Evolutionary conservation across 2,113 vertebrate species (phyloP).

Genomic region (Malurus elegans): DNA sequence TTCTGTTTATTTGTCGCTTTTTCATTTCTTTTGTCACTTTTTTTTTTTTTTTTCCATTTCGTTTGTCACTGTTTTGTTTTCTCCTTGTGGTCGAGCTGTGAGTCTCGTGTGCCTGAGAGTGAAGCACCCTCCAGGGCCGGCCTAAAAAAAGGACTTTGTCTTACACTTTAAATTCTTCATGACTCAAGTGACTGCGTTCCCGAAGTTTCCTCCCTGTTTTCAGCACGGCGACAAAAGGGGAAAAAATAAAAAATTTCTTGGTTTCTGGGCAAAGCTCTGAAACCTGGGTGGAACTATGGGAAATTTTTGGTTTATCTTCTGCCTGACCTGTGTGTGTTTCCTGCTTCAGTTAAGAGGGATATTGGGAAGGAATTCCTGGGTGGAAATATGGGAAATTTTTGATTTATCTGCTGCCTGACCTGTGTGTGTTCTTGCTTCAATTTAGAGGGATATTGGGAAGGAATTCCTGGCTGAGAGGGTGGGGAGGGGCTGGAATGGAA

Average conservation of each 20-base stretch:
- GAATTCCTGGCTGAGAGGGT: background rate
- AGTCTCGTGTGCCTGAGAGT: background rate
- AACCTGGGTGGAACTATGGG: background rate
- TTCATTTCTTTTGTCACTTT: background rate
- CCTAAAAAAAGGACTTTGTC: background rate
- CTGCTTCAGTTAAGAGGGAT: background rate
- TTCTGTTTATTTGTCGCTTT: background rate
- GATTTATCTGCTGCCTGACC: background rate
- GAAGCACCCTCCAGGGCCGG: background rate
- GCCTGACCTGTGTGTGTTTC: background rate
- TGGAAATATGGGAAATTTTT: background rate
- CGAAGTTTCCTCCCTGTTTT: background rate
- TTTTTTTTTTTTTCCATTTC: background rate
- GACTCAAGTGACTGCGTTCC: background rate
- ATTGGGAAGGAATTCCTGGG: background rate
- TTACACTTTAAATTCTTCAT: background rate
- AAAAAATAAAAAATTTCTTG: background rate
- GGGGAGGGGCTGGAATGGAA: background rate
- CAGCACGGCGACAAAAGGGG: background rate
- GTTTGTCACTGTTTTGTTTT: background rate
- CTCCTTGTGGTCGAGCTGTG: accelerated
- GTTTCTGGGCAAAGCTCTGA: background rate
- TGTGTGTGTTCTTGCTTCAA: background rate
- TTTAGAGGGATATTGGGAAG: background rate
- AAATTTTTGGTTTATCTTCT: background rate